Evolutionary conservation across 2,888 invertebrate species (phyloP).

Genomic region (Eupelmus urozonus): DNA sequence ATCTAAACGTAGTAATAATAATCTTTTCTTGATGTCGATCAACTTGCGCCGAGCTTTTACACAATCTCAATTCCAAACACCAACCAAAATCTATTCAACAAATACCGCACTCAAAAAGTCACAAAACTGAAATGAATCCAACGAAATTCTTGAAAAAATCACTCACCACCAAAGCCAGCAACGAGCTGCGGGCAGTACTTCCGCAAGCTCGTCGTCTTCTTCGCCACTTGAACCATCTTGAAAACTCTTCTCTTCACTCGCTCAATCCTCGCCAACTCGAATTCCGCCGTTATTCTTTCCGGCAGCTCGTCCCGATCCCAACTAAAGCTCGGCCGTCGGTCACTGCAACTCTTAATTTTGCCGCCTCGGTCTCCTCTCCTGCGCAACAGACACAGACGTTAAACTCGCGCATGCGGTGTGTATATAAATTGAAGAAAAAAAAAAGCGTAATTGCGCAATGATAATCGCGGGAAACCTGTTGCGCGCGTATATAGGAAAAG

Average conservation of each 20-base stretch:
- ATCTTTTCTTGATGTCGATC: too few relatives aligned
- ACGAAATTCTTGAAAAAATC: neutral
- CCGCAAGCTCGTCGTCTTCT: constrained; percentile 35
- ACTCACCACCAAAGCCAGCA: constrained; percentile 55
- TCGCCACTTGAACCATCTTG: constrained; percentile 48
- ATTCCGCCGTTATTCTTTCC: constrained; percentile 5
- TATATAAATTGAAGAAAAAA: constrained; percentile 3
- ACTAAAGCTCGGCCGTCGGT: constrained; percentile 33
- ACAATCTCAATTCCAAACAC: too few relatives aligned
- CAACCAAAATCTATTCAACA: neutral
- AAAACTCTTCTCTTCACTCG: neutral
- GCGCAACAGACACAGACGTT: neutral
- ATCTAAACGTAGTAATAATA: too few relatives aligned
- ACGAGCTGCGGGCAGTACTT: constrained; percentile 50
- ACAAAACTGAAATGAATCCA: neutral
- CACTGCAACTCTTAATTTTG: constrained; percentile 34
- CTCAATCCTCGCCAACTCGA: too few relatives aligned
- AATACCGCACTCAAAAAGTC: neutral
- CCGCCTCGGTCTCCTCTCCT: neutral
- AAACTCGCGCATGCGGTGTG: neutral
- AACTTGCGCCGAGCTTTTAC: too few relatives aligned
- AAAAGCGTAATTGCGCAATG: constrained; percentile 5
- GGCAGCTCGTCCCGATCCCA: constrained; percentile 25
- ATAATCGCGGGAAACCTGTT: constrained; percentile 15
- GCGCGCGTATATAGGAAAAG: neutral